Evolutionary conservation across 2,888 invertebrate species (phyloP), one percentile per base, ranked within the genome.

Genomic region (Halictus ligatus): DNA sequence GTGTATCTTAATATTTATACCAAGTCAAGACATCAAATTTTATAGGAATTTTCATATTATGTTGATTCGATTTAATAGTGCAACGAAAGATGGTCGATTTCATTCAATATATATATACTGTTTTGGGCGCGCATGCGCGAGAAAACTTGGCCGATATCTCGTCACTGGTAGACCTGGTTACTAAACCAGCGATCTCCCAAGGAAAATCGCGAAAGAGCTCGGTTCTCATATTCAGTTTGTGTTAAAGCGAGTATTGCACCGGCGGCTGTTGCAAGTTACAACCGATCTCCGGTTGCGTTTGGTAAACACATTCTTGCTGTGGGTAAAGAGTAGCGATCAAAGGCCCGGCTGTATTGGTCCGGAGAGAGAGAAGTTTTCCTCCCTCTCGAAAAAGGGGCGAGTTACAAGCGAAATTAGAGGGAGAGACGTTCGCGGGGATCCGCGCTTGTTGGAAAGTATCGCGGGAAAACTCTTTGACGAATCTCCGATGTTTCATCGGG

Each of bases 401-500:
- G 58, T 58, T 58, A n/a, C n/a, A 12, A n/a, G n/a, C 12, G 58
- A 58, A n/a, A 58, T 58, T 58, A 58, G 58, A 58, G 58, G 58
- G 12, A n/a, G 58, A 12, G n/a, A 10, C n/a, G 21, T 54, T 54
- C 54, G 58, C n/a, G 58, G 58, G n/a, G 10, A 58, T 58, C n/a
- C 58, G 58, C n/a, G 58, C 12, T 58, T 12, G 58, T 58, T 58
- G 58, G 58, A 58, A n/a, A 58, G n/a, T 58, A 58, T n/a, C n/a
- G 58, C n/a, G n/a, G 12, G 58, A n/a, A 58, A 58, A n/a, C n/a
- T 58, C 58, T 58, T 58, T 58, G 58, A 58, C 58, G 58, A 58
- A 58, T 58, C 58, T 58, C 58, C n/a, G n/a, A 58, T 58, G 58
- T n/a, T 12, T n/a, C 58, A 58, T 58, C 58, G 58, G 58, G 58